These are phyloP conservation scores for Carpatolechia fugitivella DNA, from an alignment of 2,888 invertebrate genomes.

Conservation along the genomic window DNA sequence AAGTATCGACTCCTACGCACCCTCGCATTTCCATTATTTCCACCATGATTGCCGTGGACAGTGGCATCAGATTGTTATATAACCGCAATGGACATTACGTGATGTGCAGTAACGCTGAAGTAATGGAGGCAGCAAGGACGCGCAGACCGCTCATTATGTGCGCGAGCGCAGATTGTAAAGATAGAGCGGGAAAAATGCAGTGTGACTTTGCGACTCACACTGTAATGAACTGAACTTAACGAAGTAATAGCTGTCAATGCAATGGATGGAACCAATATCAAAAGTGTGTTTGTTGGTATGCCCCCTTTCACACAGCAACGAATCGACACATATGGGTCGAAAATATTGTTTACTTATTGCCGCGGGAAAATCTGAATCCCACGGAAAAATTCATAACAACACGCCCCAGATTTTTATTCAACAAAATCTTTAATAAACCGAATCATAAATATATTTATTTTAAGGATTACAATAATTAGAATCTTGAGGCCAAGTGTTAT, in stretches of 20 bases:
- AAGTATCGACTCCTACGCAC: constrained; percentile 1
- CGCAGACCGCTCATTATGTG: constrained; percentile 34
- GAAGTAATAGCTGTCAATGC: no score
- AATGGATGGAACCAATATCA: no score
- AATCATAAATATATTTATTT: no score
- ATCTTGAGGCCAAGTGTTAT: no score
- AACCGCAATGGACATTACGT: constrained; percentile 40
- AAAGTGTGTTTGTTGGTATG: not conserved
- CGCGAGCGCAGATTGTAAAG: constrained; percentile 37
- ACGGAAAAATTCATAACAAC: no score
- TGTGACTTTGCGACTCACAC: constrained; percentile 17
- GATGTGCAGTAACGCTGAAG: constrained; percentile 23
- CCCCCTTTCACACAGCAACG: no score
- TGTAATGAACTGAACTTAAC: not conserved
- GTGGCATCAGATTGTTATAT: constrained; percentile 1
- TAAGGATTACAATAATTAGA: no score
- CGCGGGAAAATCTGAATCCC: no score
- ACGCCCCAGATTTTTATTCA: no score
- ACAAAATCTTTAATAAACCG: no score
- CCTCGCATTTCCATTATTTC: not conserved
- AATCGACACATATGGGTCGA: no score
- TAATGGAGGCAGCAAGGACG: constrained; percentile 3
- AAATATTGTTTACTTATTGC: no score
- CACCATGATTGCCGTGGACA: not conserved
- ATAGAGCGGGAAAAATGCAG: constrained; percentile 37